phyloP scores from a whole-genome alignment of 2,113 vertebrate genomes.

The Nestor notabilis region DNA sequence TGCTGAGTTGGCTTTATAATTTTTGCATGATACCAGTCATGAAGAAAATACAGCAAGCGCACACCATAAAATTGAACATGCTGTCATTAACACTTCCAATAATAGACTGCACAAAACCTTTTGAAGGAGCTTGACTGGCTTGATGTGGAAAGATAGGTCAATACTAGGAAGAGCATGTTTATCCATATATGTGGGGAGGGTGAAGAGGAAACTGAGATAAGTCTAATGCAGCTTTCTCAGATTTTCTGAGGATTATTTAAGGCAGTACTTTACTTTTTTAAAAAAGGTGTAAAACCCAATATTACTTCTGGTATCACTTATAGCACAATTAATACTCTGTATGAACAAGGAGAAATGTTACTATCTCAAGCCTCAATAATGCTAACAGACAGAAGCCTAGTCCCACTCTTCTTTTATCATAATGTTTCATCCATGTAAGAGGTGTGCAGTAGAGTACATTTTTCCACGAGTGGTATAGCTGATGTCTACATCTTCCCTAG shows the following conservation, averaged over 20 bases:
- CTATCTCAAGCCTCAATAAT: neutral
- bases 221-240: neutral
- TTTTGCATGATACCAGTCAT: neutral
- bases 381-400: neutral
- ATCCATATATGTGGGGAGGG: neutral
- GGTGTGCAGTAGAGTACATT: neutral
- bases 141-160: neutral
- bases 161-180: neutral
- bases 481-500: neutral
- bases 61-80: neutral
- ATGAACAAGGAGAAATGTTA: neutral
- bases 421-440: neutral
- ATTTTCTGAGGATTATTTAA: neutral
- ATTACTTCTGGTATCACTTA: neutral
- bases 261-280: neutral
- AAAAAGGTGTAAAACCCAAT: neutral
- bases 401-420: neutral
- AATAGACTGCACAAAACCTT: neutral
- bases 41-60: neutral
- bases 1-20: neutral
- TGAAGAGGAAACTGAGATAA: neutral
- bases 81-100: neutral
- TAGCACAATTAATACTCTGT: neutral
- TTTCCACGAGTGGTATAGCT: neutral
- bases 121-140: neutral